phyloP scores from a whole-genome alignment of 2,797 vertebrate species.

The Myotis vivesi region DNA sequence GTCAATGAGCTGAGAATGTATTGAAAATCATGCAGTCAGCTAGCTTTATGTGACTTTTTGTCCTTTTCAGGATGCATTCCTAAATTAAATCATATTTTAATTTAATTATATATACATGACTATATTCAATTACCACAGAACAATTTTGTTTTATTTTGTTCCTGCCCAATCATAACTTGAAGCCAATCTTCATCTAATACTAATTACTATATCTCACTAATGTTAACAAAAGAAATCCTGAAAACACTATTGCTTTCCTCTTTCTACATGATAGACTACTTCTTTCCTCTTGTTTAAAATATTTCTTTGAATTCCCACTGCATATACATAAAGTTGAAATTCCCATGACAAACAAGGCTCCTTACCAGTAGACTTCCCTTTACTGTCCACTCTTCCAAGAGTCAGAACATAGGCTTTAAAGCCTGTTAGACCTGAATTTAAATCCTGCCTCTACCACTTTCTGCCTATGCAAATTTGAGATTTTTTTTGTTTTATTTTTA shows the following conservation, averaged over 20 bases:
- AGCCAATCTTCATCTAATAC: not conserved
- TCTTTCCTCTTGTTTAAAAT: not conserved
- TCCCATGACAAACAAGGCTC: not conserved
- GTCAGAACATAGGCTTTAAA: not conserved
- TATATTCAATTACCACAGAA: not conserved
- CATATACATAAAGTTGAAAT: not conserved
- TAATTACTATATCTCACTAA: not conserved
- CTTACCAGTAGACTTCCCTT: not conserved
- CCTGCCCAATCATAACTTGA: not conserved
- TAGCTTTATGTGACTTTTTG: not conserved
- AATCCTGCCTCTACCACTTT: not conserved
- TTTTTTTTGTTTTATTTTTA: conserved; percentile 15
- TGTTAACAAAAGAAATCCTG: not conserved
- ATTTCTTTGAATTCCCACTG: not conserved
- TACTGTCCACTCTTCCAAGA: not conserved
- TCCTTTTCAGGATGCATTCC: not conserved
- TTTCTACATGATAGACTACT: not conserved
- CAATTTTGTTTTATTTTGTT: conserved; percentile 26
- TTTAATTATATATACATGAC: conserved; percentile 38
- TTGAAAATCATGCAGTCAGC: not conserved
- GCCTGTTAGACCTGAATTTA: not conserved
- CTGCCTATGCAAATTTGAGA: not conserved
- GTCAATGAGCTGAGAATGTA: not conserved
- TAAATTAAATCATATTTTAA: conserved; percentile 28
- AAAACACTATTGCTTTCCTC: not conserved